Evolutionary conservation across 2,113 vertebrate genomes (phyloP).

Genomic region (Rousettus leschenaultii): DNA sequence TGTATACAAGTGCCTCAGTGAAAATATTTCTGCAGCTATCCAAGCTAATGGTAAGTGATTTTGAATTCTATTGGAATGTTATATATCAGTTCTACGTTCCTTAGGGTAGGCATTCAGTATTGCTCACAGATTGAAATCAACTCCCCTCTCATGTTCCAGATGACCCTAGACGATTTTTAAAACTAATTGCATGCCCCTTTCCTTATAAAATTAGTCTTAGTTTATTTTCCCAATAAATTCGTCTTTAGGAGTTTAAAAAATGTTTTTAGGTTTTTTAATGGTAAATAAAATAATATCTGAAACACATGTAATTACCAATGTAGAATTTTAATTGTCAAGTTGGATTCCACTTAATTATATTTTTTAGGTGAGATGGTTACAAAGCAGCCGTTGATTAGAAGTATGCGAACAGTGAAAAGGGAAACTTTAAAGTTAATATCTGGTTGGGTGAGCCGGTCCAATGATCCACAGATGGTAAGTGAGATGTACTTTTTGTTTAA

Average conservation of each 20-base stretch:
- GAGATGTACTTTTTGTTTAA: neutral
- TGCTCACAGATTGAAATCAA: neutral
- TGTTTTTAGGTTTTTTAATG: neutral
- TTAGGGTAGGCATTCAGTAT: neutral
- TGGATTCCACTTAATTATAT: slow-evolving; percentile 7
- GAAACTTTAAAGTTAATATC: slow-evolving; percentile 99
- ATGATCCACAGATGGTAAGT: slow-evolving; percentile 98
- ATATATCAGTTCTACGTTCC: slow-evolving; percentile 73
- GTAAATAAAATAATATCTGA: neutral
- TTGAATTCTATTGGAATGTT: slow-evolving; percentile 79
- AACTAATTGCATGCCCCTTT: neutral
- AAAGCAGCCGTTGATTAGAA: slow-evolving; percentile 97
- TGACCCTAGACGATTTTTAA: neutral
- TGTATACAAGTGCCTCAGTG: slow-evolving; percentile 99
- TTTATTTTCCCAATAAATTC: neutral
- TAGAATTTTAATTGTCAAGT: neutral
- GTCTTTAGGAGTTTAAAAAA: neutral
- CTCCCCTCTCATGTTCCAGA: neutral
- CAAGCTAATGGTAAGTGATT: slow-evolving; percentile 93
- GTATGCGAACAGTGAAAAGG: slow-evolving; percentile 99
- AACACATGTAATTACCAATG: neutral
- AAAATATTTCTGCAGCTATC: slow-evolving; percentile 99
- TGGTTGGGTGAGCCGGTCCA: slow-evolving; percentile 99
- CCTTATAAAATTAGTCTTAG: neutral
- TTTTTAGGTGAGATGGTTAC: slow-evolving; percentile 97